Evolutionary conservation across 2,888 invertebrate genomes (phyloP).

Genomic region (Lasioglossum oenotherae): DNA sequence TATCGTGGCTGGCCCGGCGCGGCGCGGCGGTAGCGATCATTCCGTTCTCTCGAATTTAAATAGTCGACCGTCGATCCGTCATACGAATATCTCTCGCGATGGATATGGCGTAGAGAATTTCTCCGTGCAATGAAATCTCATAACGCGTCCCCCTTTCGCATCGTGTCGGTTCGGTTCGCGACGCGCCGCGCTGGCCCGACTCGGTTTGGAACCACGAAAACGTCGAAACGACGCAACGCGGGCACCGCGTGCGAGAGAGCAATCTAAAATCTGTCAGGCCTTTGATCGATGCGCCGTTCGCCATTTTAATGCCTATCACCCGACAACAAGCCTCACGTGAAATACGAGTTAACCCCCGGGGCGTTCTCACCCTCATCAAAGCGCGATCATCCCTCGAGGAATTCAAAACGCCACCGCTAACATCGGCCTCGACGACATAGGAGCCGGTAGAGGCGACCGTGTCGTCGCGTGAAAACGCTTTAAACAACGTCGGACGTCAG

Average conservation of each 20-base stretch:
- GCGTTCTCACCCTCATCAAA: conserved; percentile 81
- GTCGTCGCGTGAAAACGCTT: conserved; percentile 73
- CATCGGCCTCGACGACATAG: conserved; percentile 18
- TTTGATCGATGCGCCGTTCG: conserved; percentile 83
- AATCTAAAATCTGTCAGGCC: conserved; percentile 83
- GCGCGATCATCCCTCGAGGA: conserved; percentile 80
- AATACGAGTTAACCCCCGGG: conserved; percentile 80
- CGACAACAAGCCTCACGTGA: conserved; percentile 80
- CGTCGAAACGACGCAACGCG: conserved; percentile 64
- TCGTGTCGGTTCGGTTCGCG: neutral
- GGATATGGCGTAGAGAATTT: conserved; percentile 55
- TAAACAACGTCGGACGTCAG: conserved; percentile 60
- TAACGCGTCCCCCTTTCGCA: conserved; percentile 28
- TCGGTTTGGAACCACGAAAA: conserved; percentile 60
- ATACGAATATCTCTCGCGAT: conserved; percentile 51
- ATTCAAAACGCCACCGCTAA: conserved; percentile 76
- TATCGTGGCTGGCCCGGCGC: neutral
- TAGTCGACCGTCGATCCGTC: conserved; percentile 68
- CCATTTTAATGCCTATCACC: conserved; percentile 82
- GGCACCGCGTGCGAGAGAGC: conserved; percentile 71
- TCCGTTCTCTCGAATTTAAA: conserved; percentile 62
- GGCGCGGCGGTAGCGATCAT: conserved; percentile 21
- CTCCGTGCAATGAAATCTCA: conserved; percentile 65
- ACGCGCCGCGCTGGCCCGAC: neutral
- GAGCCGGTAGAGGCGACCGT: conserved; percentile 5